Conservation (phyloP, 2,888 invertebrate species). For the Pediacus dermestoides region DNA sequence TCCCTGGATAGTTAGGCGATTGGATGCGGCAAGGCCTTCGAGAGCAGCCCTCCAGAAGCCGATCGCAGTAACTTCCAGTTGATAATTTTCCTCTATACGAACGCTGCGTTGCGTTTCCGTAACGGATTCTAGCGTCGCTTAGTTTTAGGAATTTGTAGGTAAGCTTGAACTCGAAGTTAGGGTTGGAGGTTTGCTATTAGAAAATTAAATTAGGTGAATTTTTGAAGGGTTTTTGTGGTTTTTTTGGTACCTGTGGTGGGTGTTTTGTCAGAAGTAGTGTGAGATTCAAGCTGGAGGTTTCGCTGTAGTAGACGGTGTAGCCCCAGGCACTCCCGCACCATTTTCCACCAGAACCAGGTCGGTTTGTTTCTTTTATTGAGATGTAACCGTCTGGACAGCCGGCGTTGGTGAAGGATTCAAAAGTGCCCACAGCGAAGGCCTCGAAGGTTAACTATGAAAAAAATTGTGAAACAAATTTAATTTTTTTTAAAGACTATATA, state of each 20-base stretch:
- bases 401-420: conserved; percentile 71
- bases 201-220: background rate
- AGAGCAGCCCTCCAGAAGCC: conserved; percentile 75
- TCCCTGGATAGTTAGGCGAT: conserved; percentile 87
- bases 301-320: conserved; percentile 81
- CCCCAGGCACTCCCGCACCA: conserved; percentile 85
- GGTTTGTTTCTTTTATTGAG: conserved; percentile 69
- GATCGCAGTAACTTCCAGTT: conserved; percentile 75
- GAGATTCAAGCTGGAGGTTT: conserved; percentile 74
- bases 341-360: conserved; percentile 70
- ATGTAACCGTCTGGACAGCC: conserved; percentile 82
- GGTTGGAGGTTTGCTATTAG: conserved; percentile 69
- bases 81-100: conserved; percentile 75
- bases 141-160: conserved; percentile 78
- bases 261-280: conserved; percentile 67
- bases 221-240: too few relatives aligned
- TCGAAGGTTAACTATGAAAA: conserved; percentile 78
- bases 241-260: conserved; percentile 65
- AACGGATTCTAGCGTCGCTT: conserved; percentile 72
- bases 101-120: conserved; percentile 69
- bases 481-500: too few relatives aligned
- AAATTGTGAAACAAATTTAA: too few relatives aligned
- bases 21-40: conserved; percentile 63
- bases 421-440: conserved; percentile 78
- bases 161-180: conserved; percentile 80